Conservation (phyloP, 2,888 invertebrate genomes). For the Vanessa cardui region DNA sequence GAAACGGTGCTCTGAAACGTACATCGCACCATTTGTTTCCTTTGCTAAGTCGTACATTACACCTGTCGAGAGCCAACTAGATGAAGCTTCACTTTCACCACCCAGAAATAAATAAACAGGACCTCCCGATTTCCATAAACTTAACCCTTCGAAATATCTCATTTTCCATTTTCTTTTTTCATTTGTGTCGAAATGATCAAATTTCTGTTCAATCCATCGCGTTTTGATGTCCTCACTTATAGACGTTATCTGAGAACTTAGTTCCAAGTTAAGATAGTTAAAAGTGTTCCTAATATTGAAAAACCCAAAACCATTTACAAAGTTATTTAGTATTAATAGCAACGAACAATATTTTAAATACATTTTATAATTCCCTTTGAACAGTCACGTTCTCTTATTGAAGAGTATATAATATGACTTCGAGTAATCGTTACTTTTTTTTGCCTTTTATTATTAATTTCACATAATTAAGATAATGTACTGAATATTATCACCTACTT, state of each 20-base stretch:
- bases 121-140: slow-evolving; percentile 58
- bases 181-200: slow-evolving; percentile 64
- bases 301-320: slow-evolving; percentile 48
- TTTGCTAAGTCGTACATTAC: slow-evolving; percentile 64
- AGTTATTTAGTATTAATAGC: slow-evolving; percentile 35
- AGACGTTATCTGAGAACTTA: slow-evolving; percentile 42
- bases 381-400: not conserved
- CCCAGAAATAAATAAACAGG: slow-evolving; percentile 67
- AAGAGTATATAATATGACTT: not conserved
- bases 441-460: slow-evolving; percentile 16
- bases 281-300: slow-evolving; percentile 48
- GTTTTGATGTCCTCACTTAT: slow-evolving; percentile 45
- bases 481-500: slow-evolving; percentile 31
- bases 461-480: slow-evolving; percentile 4
- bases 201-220: slow-evolving; percentile 62
- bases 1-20: slow-evolving; percentile 67
- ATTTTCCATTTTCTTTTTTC: slow-evolving; percentile 64
- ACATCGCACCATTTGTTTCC: slow-evolving; percentile 72
- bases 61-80: slow-evolving; percentile 59
- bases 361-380: slow-evolving; percentile 11
- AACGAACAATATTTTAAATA: slow-evolving; percentile 20
- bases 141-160: slow-evolving; percentile 65
- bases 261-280: slow-evolving; percentile 52
- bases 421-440: not conserved
- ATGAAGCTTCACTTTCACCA: slow-evolving; percentile 61